Evolutionary conservation across 2,888 invertebrate species (phyloP).

Genomic region (Amphimallon solstitiale): DNA sequence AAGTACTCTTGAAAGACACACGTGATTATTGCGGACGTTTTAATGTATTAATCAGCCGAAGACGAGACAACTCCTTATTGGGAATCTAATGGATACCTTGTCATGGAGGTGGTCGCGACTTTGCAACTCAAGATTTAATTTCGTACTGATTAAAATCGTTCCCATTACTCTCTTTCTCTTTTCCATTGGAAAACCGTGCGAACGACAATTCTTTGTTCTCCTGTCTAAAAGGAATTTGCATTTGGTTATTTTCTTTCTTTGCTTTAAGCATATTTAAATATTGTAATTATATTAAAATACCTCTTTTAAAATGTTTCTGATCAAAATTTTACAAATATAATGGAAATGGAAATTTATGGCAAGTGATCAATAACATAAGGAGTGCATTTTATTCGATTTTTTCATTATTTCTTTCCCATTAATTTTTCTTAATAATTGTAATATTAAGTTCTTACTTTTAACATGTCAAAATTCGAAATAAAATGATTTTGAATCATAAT

Average conservation of each 20-base stretch:
- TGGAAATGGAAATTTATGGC: too few species aligned
- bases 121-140: conserved; percentile 41
- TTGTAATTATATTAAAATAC: too few species aligned
- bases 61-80: conserved; percentile 42
- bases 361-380: too few species aligned
- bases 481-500: too few species aligned
- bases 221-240: not conserved
- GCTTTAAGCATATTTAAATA: too few species aligned
- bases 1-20: conserved; percentile 35
- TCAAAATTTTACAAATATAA: too few species aligned
- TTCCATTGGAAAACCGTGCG: conserved; percentile 29
- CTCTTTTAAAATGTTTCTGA: too few species aligned
- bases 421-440: too few species aligned
- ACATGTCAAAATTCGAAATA: too few species aligned
- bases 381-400: too few species aligned
- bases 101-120: conserved; percentile 42
- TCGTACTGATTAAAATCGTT: conserved; percentile 42
- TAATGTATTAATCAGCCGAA: conserved; percentile 43
- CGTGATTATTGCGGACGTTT: conserved; percentile 38
- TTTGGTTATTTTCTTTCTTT: conserved; percentile 5
- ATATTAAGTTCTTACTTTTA: too few species aligned
- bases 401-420: too few species aligned
- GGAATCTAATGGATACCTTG: conserved; percentile 44
- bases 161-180: conserved; percentile 39
- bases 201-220: conserved; percentile 16